Conservation (phyloP, 2,797 vertebrate species). For the Thripadectes ignobilis region DNA sequence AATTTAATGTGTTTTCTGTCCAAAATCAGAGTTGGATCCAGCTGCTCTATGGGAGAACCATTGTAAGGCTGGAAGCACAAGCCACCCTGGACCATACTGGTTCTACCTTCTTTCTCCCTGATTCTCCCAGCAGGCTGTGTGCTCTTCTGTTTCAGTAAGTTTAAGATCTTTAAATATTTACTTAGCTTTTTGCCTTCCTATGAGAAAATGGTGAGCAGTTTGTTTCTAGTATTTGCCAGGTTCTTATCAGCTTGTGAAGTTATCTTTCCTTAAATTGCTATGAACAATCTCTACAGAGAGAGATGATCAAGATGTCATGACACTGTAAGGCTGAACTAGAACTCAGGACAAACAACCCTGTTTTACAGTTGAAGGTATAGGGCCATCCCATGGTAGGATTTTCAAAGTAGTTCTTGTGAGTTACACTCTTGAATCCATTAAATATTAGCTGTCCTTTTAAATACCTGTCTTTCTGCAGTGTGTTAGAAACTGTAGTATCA, state of each 20-base stretch:
- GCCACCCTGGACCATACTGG: background rate
- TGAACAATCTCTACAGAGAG: background rate
- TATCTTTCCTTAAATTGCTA: background rate
- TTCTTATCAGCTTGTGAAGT: background rate
- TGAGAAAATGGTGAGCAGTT: background rate
- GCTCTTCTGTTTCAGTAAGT: background rate
- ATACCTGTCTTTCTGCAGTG: background rate
- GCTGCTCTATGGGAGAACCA: background rate
- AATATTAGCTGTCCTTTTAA: background rate
- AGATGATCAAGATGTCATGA: background rate
- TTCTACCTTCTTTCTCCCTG: background rate
- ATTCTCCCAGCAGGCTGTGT: background rate
- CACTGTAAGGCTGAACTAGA: background rate
- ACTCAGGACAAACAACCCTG: background rate
- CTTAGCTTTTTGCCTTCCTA: background rate
- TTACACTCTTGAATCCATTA: background rate
- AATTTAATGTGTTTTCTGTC: background rate
- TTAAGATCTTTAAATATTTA: conserved; percentile 27
- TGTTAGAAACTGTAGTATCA: background rate
- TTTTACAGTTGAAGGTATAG: background rate
- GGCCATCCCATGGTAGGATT: background rate
- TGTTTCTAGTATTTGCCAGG: background rate
- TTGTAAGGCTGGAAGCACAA: background rate
- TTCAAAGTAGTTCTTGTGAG: background rate
- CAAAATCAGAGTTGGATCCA: background rate